Evolutionary conservation across 2,888 invertebrate species (phyloP).

Genomic region (Schrankia costaestrigalis): DNA sequence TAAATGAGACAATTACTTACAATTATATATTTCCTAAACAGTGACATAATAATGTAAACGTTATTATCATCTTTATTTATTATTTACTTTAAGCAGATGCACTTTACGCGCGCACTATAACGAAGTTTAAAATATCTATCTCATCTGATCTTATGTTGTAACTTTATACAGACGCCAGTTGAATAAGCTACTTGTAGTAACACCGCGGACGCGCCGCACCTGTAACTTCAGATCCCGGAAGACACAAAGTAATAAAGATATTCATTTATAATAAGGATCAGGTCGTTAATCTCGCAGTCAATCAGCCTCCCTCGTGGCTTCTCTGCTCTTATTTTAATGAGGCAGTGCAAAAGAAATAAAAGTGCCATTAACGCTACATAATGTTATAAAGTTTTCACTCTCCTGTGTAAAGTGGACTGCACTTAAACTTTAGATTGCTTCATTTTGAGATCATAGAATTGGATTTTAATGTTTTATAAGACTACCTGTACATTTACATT

Average conservation of each 20-base stretch:
- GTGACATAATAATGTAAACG: no score
- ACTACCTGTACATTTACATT: no score
- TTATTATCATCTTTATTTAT: no score
- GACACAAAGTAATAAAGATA: conserved; percentile 21
- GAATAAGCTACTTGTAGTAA: no score
- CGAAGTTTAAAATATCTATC: no score
- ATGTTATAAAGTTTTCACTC: conserved; percentile 7
- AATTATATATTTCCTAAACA: no score
- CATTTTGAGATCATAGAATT: background rate
- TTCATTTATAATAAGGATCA: conserved; percentile 24
- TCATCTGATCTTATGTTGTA: no score
- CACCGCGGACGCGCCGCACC: no score
- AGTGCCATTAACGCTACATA: conserved; percentile 8
- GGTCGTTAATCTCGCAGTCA: conserved; percentile 23
- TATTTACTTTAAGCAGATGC: no score
- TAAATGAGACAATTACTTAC: no score
- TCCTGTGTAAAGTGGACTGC: conserved; percentile 4
- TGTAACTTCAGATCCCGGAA: conserved; percentile 9
- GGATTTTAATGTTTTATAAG: background rate
- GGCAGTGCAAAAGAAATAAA: conserved; percentile 9
- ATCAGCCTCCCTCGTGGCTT: conserved; percentile 18
- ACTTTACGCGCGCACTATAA: no score
- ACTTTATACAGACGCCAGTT: no score
- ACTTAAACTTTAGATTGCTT: conserved; percentile 6
- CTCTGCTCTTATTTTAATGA: conserved; percentile 15